A percentile compares a stretch with the other conserved stretches of the same genome.
These are phyloP conservation scores for Tilapia sparmanii DNA, from an alignment of 2,113 vertebrate genomes.

Conservation along the genomic window DNA sequence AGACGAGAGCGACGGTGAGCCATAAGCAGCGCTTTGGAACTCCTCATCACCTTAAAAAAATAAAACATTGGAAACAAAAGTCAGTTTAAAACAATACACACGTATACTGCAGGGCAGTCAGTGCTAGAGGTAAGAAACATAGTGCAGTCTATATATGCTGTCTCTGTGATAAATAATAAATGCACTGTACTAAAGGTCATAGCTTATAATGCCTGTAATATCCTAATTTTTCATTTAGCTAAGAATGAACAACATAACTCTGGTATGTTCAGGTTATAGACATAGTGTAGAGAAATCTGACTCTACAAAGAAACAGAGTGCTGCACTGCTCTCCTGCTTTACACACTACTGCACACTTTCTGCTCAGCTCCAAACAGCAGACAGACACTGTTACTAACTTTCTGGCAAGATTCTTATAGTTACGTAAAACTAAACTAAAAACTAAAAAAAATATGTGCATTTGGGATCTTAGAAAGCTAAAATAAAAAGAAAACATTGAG, in stretches of 20 bases:
- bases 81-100: not conserved
- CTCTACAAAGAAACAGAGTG: not conserved
- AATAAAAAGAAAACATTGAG: not conserved
- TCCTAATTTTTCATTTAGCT: not conserved
- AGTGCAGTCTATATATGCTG: not conserved
- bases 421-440: not conserved
- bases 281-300: not conserved
- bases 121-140: not conserved
- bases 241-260: not conserved
- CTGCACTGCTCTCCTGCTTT: not conserved
- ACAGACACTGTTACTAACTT: not conserved
- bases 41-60: slow-evolving; percentile 60
- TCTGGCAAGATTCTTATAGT: not conserved
- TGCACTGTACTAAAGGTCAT: not conserved
- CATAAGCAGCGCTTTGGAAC: slow-evolving; percentile 63
- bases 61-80: not conserved
- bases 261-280: not conserved
- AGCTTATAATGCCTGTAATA: not conserved
- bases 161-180: not conserved
- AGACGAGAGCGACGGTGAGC: slow-evolving; percentile 57
- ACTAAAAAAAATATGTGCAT: not conserved
- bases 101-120: not conserved
- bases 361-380: not conserved
- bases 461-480: not conserved
- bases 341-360: not conserved